Evolutionary conservation across 2,113 vertebrate genomes (phyloP), one percentile per base, ranked within the genome.

Genomic region (Macquaria ambigua): DNA sequence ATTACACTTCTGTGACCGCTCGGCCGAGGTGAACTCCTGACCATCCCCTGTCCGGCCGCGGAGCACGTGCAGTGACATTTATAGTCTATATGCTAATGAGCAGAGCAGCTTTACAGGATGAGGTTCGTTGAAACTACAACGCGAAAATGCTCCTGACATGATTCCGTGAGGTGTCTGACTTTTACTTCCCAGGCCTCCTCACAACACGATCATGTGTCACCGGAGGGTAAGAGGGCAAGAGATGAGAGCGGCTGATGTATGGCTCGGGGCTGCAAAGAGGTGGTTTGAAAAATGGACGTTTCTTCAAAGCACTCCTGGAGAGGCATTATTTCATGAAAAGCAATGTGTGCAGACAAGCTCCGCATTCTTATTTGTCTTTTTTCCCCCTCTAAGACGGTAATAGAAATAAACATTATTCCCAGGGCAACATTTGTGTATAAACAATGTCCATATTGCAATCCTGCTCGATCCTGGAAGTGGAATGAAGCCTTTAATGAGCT

Each of bases 401-500:
- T 88, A 93, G 88, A 95, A 94, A 94, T 94, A 93, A 93, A 91
- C 91, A 94, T 87, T 87, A 93, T 92, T 96, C 94, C 93, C 92
- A 90, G 82, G 95, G 93, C 93, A 91, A 88, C 86, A 82, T 92
- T 94, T 95, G 93, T 94, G 91, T 93, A 88, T 91, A 94, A 95
- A 95, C 93, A 95, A 95, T 93, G 92, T 95, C 93, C 93, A 92
- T 85, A 91, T 83, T 86, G 91, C 92, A 90, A 92, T 93, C 92
- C 89, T 85, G 85, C 84, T 85, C 81, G 66, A 92, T 91, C 90
- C 92, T 94, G 90, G 90, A 95, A 93, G 92, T 85, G 82, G 91
- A 95, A 93, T 92, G 94, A 95, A 95, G 94, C 85, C 86, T 93
- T 95, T 95, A 95, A 95, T 95, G 95, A 96, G 94, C 94, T 94